Conservation (phyloP, 2,888 invertebrate species). For the Metallyticus violacea region DNA sequence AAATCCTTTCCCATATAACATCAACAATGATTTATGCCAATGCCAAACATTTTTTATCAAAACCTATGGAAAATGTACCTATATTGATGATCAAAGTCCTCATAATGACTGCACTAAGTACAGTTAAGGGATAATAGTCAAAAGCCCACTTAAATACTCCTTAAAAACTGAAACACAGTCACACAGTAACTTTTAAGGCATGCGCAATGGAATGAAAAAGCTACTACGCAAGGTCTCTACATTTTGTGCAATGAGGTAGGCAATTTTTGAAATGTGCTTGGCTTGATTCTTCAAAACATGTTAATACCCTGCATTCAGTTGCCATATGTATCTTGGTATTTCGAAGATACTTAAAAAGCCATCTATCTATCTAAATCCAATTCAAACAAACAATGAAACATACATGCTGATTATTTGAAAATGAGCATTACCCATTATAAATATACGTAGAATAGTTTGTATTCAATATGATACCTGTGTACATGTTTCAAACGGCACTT, state of each 20-base stretch:
- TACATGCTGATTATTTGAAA: too few relatives aligned
- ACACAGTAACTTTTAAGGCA: background rate
- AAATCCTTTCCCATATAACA: too few relatives aligned
- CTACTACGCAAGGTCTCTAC: background rate
- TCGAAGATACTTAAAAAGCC: background rate
- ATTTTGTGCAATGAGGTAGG: background rate
- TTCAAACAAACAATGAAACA: background rate
- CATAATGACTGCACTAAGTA: background rate
- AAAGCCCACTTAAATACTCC: too few relatives aligned
- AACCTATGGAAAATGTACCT: background rate
- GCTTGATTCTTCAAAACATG: background rate
- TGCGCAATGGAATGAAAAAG: background rate
- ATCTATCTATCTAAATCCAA: background rate
- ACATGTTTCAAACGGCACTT: too few relatives aligned
- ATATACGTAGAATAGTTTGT: too few relatives aligned
- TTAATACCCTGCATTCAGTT: background rate
- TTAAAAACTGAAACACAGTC: background rate
- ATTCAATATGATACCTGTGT: too few relatives aligned
- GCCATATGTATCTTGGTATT: background rate
- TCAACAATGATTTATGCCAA: too few relatives aligned
- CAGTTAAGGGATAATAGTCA: background rate
- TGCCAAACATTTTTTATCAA: too few relatives aligned
- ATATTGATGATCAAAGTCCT: background rate
- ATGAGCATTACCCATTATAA: too few relatives aligned
- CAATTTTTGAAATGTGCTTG: background rate